Percentiles rank a stretch among this genome's conserved stretches.
Evolutionary conservation across 2,113 vertebrate genomes (phyloP).

Genomic region (Corythoichthys intestinalis): DNA sequence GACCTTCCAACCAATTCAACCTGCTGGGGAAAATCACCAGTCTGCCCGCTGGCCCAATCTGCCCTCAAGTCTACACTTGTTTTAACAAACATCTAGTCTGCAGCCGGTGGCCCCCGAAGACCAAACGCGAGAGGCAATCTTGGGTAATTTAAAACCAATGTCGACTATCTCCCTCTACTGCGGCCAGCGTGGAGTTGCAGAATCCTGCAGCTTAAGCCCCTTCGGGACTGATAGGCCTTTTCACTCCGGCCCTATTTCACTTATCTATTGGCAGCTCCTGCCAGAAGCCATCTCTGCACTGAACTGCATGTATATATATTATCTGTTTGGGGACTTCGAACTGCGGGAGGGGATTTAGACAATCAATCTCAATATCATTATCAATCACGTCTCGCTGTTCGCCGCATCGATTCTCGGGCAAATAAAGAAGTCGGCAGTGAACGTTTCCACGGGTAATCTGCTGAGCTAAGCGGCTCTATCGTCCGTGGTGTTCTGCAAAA

Average conservation of each 20-base stretch:
- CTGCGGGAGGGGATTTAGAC: constrained; percentile 81
- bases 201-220: constrained; percentile 73
- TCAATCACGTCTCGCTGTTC: constrained; percentile 79
- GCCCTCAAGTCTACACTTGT: constrained; percentile 66
- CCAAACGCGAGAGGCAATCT: constrained; percentile 77
- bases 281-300: constrained; percentile 69
- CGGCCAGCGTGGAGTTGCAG: constrained; percentile 66
- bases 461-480: constrained; percentile 75
- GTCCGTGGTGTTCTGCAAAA: constrained; percentile 62
- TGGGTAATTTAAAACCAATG: constrained; percentile 77
- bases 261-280: constrained; percentile 76
- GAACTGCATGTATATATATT: constrained; percentile 75
- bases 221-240: constrained; percentile 72
- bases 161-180: constrained; percentile 66
- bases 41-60: constrained; percentile 67
- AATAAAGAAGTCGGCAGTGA: constrained; percentile 76
- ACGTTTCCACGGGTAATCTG: constrained; percentile 86
- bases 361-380: constrained; percentile 87
- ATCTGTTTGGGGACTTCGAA: constrained; percentile 80
- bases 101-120: constrained; percentile 66
- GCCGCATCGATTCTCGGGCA: constrained; percentile 77
- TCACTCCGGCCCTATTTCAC: constrained; percentile 77
- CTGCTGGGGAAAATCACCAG: constrained; percentile 66
- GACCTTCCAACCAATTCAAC: constrained; percentile 62
- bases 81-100: constrained; percentile 78